Evolutionary conservation across 2,888 invertebrate genomes (phyloP).

Genomic region (Cryptus viduatorius): DNA sequence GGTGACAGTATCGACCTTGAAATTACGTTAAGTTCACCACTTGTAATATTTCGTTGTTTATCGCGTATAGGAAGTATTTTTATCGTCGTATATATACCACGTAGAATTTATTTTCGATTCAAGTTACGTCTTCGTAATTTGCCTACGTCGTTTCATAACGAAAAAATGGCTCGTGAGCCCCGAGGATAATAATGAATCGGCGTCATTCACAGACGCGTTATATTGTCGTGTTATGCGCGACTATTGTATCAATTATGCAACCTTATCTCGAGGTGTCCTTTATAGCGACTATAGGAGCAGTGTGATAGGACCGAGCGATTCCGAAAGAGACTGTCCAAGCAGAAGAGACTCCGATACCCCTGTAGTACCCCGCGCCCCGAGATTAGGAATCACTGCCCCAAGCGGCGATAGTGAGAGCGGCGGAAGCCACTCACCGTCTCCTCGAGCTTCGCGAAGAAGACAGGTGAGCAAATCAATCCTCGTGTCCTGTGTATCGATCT

Average conservation of each 20-base stretch:
- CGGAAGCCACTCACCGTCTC: slow-evolving; percentile 94
- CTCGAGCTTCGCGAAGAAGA: slow-evolving; percentile 92
- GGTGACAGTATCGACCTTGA: neutral
- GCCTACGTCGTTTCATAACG: no score
- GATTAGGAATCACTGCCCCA: slow-evolving; percentile 89
- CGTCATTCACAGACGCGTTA: neutral
- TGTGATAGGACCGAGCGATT: slow-evolving; percentile 95
- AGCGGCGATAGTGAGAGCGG: slow-evolving; percentile 94
- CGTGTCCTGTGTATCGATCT: neutral
- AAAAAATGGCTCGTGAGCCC: neutral
- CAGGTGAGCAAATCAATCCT: slow-evolving; percentile 86
- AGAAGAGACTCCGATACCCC: slow-evolving; percentile 89
- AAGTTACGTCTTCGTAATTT: no score
- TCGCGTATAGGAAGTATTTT: no score
- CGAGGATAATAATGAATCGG: neutral
- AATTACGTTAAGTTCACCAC: neutral
- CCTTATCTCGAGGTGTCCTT: slow-evolving; percentile 78
- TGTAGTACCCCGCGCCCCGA: slow-evolving; percentile 84
- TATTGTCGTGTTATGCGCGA: neutral
- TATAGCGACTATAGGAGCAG: slow-evolving; percentile 97
- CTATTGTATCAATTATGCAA: slow-evolving; percentile 62
- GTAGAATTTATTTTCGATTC: no score
- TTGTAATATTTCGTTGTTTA: no score
- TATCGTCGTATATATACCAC: no score
- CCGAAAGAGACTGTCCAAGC: slow-evolving; percentile 94